Evolutionary conservation across 2,113 vertebrate species (phyloP).

Genomic region (Enhydra lutris): DNA sequence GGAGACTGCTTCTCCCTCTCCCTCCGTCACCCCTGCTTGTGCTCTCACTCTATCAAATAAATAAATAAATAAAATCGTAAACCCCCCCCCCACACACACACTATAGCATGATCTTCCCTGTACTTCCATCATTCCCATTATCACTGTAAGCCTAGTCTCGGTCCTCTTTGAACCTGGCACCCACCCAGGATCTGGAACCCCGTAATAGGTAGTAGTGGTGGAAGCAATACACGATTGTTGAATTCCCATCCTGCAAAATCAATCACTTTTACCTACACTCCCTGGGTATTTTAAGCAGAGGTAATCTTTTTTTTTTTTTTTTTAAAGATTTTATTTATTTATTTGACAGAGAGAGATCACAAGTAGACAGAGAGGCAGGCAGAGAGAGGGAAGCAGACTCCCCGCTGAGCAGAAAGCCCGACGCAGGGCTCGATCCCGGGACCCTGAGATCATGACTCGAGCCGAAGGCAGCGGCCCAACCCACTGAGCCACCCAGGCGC

Average conservation of each 20-base stretch:
- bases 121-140: background rate
- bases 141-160: background rate
- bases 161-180: background rate
- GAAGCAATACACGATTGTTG: background rate
- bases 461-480: no score
- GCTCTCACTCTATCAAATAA: no score
- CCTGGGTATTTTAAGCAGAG: background rate
- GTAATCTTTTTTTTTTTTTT: background rate
- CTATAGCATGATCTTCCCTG: background rate
- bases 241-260: background rate
- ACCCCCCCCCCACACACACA: background rate
- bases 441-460: no score
- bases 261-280: background rate
- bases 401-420: no score
- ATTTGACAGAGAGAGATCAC: no score
- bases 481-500: no score
- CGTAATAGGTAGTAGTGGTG: background rate
- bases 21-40: no score
- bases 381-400: no score
- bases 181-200: background rate
- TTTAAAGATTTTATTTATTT: no score
- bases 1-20: background rate
- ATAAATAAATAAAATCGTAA: background rate
- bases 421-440: no score
- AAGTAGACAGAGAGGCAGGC: no score